A percentile compares a stretch with the other conserved stretches of the same genome.
phyloP scores from a whole-genome alignment of 1,140 invertebrate species.

The Pissodes strobi region DNA sequence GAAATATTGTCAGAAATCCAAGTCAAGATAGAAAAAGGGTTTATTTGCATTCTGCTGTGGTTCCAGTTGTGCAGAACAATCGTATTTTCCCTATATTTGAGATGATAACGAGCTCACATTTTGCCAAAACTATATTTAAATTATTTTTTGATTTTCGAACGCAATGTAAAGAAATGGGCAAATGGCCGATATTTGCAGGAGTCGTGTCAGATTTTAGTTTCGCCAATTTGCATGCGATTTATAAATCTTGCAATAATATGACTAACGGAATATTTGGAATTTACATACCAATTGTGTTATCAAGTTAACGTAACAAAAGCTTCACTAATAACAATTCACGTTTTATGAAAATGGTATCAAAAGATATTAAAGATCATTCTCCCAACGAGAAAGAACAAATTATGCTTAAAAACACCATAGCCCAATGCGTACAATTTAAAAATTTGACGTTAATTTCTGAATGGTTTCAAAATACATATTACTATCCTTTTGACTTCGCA shows the following conservation, averaged over 20 bases:
- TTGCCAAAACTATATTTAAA: not conserved
- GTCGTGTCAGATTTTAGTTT: constrained; percentile 24
- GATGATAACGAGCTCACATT: not conserved
- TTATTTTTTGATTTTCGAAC: not conserved
- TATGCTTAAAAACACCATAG: constrained; percentile 12
- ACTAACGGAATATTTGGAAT: not conserved
- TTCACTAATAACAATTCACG: not conserved
- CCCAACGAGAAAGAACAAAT: not conserved
- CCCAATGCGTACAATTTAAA: not conserved
- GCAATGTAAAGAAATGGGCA: not conserved
- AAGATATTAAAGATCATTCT: constrained; percentile 5
- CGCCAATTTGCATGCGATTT: constrained; percentile 25
- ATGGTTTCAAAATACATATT: constrained; percentile 1
- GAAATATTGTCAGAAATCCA: not conserved
- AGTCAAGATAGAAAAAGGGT: not conserved
- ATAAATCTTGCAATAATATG: constrained; percentile 9
- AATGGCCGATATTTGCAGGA: constrained; percentile 1
- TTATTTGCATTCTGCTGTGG: not conserved
- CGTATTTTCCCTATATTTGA: not conserved
- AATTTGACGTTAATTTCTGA: not conserved
- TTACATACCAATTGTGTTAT: no score
- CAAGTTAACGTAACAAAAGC: no score
- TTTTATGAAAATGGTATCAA: constrained; percentile 17
- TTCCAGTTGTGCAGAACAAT: not conserved
- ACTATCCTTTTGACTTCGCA: not conserved